Conservation (phyloP, 2,113 vertebrate species). For the Ammodytes dubius region DNA sequence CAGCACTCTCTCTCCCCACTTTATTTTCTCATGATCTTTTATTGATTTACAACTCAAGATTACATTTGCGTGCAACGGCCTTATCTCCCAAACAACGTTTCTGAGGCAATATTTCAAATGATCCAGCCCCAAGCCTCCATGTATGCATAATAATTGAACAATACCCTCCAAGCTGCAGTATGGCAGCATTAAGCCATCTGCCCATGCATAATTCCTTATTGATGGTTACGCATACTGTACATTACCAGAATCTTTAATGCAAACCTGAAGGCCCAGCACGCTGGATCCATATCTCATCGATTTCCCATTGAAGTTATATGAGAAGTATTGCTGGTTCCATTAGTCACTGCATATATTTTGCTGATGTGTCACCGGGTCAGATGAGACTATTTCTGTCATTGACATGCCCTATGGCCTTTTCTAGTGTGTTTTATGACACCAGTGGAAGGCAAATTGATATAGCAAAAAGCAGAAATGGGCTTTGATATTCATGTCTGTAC, state of each 20-base stretch:
- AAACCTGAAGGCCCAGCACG: constrained; percentile 19
- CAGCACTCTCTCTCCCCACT: constrained; percentile 2
- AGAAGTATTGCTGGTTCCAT: constrained; percentile 20
- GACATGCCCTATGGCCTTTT: constrained; percentile 2
- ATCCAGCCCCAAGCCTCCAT: constrained; percentile 1
- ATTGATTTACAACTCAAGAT: constrained; percentile 66
- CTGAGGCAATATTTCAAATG: constrained; percentile 28
- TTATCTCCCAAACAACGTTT: constrained; percentile 35
- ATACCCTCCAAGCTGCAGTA: constrained; percentile 21
- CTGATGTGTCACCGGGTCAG: constrained; percentile 19
- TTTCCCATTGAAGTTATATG: constrained; percentile 45
- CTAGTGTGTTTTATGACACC: neutral
- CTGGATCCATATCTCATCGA: constrained; percentile 51
- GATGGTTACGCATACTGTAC: neutral
- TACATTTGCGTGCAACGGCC: constrained; percentile 27
- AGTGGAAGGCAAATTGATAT: neutral
- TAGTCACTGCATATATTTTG: constrained; percentile 26
- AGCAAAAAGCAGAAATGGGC: neutral
- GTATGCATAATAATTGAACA: constrained; percentile 34
- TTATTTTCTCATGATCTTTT: constrained; percentile 33
- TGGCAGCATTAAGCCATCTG: constrained; percentile 50
- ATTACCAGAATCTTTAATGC: constrained; percentile 12
- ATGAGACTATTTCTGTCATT: constrained; percentile 18
- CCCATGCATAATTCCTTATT: constrained; percentile 39
- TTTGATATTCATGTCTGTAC: neutral